Evolutionary conservation across 2,888 invertebrate species (phyloP).

Genomic region (Hirudinaria manillensis): DNA sequence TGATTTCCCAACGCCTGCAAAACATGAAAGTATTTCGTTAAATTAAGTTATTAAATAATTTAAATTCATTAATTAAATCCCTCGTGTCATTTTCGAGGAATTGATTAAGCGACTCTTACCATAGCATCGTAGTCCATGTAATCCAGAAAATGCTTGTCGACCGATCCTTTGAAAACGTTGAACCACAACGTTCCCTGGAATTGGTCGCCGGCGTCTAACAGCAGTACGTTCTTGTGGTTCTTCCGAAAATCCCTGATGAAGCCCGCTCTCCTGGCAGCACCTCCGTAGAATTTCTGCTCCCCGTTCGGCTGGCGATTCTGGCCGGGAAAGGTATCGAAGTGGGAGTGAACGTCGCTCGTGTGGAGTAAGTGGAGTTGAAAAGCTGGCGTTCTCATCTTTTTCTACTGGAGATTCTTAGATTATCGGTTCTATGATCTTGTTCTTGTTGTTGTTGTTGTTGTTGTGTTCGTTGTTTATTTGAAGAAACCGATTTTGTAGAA

Average conservation of each 20-base stretch:
- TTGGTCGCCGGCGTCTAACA: conserved; percentile 86
- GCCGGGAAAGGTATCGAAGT: conserved; percentile 67
- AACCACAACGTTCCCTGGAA: conserved; percentile 85
- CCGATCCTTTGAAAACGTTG: conserved; percentile 71
- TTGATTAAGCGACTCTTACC: conserved; percentile 41
- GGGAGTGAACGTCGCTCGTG: conserved; percentile 84
- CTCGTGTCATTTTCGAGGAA: neutral
- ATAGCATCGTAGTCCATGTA: conserved; percentile 74
- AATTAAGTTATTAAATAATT: neutral
- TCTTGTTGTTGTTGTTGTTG: no score
- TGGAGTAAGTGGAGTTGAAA: conserved; percentile 64
- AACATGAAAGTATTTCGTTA: neutral
- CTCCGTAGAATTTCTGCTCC: conserved; percentile 69
- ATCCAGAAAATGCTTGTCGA: conserved; percentile 73
- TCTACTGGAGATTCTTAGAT: neutral
- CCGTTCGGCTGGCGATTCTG: conserved; percentile 59
- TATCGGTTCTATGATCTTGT: no score
- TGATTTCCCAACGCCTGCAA: conserved; percentile 80
- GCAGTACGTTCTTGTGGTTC: conserved; percentile 61
- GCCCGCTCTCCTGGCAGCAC: conserved; percentile 66
- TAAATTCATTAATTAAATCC: neutral
- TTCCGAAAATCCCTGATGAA: conserved; percentile 44
- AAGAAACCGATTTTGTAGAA: no score
- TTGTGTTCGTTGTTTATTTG: no score
- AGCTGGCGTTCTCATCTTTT: conserved; percentile 1